Base-by-base conservation (phyloP, 2,797 vertebrate genomes). In the Muscicapa comitata region DNA sequence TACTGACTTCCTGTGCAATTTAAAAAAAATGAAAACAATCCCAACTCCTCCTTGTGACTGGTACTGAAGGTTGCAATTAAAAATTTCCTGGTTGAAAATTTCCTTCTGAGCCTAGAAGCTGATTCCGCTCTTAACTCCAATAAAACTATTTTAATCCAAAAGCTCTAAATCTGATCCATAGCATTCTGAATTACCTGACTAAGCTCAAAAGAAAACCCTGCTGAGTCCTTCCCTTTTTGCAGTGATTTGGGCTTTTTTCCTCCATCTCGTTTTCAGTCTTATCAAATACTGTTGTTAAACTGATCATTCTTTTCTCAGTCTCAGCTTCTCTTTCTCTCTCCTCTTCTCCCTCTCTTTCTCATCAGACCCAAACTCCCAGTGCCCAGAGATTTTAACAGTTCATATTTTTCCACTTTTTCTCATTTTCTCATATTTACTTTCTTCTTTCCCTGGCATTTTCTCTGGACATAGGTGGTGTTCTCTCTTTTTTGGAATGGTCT, bases 11-110 rank as follows among this genome's bases (percentile, higher is more conserved):
- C 35, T 57, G 42, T 78, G 29, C 42, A 76, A 20, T 77, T 71
- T 4, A 3, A 61, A 61, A 76, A 76, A 48, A 50, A 71, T 2
- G 2, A 54, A 63, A 84, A 58, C 11, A 35, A 43, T 81, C n/a
- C 42, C 26, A 13, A 15, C 58, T 61, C 86, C 18, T 83, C 5
- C 20, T 91, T 17, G 3, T 74, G 77, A 53, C 51, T 91, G 50
- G 19, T 78, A 62, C 58, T 53, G n/a, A 91, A 72, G 38, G 29
- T 38, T 68, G 37, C 1, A 9, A 53, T 86, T 92, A 61, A 40
- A 23, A 67, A 84, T 81, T 93, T 94, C 70, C 66, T 65, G 70
- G 65, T 24, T 78, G 80, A 66, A 86, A 91, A 65, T 65, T 80
- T 90, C 54, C n/a, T 75, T 90, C 67, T 74, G 33, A 73, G n/a